Percentiles rank a stretch among this genome's conserved stretches.
Conservation (phyloP, 1,140 invertebrate genomes). For the Papilio xuthus region DNA sequence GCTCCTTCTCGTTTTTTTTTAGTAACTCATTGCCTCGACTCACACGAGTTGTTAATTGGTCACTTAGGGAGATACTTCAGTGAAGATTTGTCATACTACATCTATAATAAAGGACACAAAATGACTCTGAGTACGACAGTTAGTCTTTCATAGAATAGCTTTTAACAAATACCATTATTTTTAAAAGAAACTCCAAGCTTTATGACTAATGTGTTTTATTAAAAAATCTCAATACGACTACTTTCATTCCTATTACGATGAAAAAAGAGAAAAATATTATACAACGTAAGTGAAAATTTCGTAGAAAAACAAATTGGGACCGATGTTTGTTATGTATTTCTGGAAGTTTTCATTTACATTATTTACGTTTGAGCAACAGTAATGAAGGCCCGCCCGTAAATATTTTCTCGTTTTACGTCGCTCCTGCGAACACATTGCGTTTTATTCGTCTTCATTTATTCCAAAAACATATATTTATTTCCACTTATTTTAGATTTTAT, state of each 20-base stretch:
- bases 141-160: too few relatives aligned
- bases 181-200: too few relatives aligned
- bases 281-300: neutral
- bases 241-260: neutral
- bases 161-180: too few relatives aligned
- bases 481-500: neutral
- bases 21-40: too few relatives aligned
- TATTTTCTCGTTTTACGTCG: slow-evolving; percentile 20
- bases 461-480: slow-evolving; percentile 11
- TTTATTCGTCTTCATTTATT: slow-evolving; percentile 21
- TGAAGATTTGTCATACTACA: too few relatives aligned
- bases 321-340: slow-evolving; percentile 13
- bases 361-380: slow-evolving; percentile 24
- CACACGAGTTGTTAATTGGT: too few relatives aligned
- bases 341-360: slow-evolving; percentile 17
- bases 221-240: neutral
- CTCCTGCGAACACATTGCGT: slow-evolving; percentile 8
- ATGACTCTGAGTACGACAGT: too few relatives aligned
- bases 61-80: too few relatives aligned
- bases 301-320: neutral
- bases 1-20: too few relatives aligned
- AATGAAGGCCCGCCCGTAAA: slow-evolving; percentile 6
- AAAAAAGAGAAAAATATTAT: neutral
- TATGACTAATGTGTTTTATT: neutral
- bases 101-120: too few relatives aligned